phyloP scores from a whole-genome alignment of 2,888 invertebrate species.

The Phyllotreta striolata region DNA sequence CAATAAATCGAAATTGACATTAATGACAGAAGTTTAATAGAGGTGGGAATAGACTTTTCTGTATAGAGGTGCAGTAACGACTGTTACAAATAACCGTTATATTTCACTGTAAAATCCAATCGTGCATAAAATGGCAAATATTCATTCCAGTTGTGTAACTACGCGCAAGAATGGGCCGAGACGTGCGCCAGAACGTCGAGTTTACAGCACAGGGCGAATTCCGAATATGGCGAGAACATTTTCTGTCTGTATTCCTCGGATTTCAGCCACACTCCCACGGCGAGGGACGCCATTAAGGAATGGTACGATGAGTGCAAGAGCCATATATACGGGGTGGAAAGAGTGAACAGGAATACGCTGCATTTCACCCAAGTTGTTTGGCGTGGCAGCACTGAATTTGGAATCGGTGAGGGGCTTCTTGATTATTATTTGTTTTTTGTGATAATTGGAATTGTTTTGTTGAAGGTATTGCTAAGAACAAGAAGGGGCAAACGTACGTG shows the following conservation, averaged over 20 bases:
- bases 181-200: conserved; percentile 70
- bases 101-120: neutral
- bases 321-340: conserved; percentile 63
- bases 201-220: conserved; percentile 72
- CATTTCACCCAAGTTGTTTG: conserved; percentile 72
- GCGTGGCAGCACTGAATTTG: conserved; percentile 73
- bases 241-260: conserved; percentile 67
- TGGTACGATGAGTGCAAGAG: conserved; percentile 70
- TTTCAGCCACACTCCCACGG: conserved; percentile 62
- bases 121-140: conserved; percentile 48
- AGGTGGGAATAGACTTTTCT: no score
- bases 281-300: conserved; percentile 65
- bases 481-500: conserved; percentile 81
- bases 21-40: no score
- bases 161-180: conserved; percentile 77
- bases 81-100: no score
- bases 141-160: conserved; percentile 65
- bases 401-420: conserved; percentile 72
- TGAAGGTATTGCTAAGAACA: conserved; percentile 67
- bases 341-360: conserved; percentile 62
- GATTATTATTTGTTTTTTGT: no score
- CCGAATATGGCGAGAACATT: conserved; percentile 70
- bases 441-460: neutral
- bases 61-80: no score
- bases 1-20: neutral